Evolutionary conservation across 2,888 invertebrate genomes (phyloP), one percentile per base, ranked within the genome.

Genomic region (Andrena bucephala): DNA sequence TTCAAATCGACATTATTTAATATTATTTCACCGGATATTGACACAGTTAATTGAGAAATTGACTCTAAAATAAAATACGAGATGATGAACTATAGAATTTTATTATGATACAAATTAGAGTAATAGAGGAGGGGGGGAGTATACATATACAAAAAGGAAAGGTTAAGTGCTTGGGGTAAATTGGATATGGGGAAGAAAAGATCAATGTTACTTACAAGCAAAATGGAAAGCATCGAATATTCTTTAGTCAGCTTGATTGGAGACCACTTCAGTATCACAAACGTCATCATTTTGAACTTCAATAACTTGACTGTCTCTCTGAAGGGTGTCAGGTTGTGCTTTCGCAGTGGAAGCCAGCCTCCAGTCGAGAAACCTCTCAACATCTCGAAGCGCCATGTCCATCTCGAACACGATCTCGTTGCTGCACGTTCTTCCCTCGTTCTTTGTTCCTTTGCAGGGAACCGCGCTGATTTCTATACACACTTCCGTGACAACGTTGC

Each of bases 341-440:
- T 78, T 62, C 67, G 27, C 69, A 5, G 59, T n/a, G 16, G 59
- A 71, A 33, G 31, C 27, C 24, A 60, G 57, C 57, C 77, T 70
- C 31, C 85, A 77, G 31, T 74, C 76, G 24, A 88, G 77, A 70
- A 88, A 85, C 33, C 77, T 75, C 68, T 87, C 83, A 4, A 86
- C 71, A 36, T 90, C 85, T n/a, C 77, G 78, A 3, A 90, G 77
- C n/a, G 86, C 83, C 87, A 91, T 86, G 76, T 91, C 90, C 86
- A 91, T 83, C 82, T 91, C 90, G 78, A 91, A 90, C 54, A 86
- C 85, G 69, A 91, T 87, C 72, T 91, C 88, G 16, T 85, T 77
- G 27, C 36, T 77, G 42, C 52, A 59, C 24, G 75, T 36, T 50
- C 60, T 54, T 48, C 83, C 52, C 36, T 66, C 57, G 7, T 60